phyloP scores from a whole-genome alignment of 1,140 invertebrate species.

The Drosophila ironensis region DNA sequence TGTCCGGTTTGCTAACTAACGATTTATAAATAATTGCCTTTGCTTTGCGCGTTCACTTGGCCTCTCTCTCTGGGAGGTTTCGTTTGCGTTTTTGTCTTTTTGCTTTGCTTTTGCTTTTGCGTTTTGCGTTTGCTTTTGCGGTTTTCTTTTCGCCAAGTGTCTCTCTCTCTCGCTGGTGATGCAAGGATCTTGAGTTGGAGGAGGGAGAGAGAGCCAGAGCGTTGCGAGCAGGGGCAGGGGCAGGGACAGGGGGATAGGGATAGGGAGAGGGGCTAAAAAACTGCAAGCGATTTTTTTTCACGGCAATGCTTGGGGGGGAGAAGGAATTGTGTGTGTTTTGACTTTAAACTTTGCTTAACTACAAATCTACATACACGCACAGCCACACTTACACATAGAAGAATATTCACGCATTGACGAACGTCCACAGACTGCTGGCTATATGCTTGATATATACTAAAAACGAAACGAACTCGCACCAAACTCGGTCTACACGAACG shows the following conservation, averaged over 20 bases:
- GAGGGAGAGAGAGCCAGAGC: too few species aligned
- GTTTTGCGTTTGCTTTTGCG: conserved; percentile 48
- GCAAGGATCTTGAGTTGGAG: conserved; percentile 75
- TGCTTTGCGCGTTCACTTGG: conserved; percentile 34
- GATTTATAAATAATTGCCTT: conserved; percentile 47
- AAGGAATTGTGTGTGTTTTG: conserved; percentile 33
- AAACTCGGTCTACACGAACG: conserved; percentile 64
- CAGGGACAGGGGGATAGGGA: too few species aligned
- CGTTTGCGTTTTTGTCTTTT: conserved; percentile 16
- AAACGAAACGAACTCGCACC: conserved; percentile 72
- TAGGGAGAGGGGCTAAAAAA: too few species aligned
- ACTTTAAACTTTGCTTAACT: conserved; percentile 42
- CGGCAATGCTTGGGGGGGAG: conserved; percentile 24
- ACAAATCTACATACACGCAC: conserved; percentile 51
- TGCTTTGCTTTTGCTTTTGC: conserved; percentile 36
- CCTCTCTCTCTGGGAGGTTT: conserved; percentile 16
- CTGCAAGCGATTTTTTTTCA: conserved; percentile 55
- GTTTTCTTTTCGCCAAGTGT: conserved; percentile 53
- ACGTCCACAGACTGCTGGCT: conserved; percentile 75
- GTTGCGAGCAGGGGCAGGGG: too few species aligned
- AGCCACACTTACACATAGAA: conserved; percentile 78
- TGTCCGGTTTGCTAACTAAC: conserved; percentile 11
- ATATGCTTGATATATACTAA: conserved; percentile 54
- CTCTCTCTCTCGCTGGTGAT: conserved; percentile 51
- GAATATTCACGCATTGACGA: conserved; percentile 74